Base-by-base conservation (phyloP, 2,797 vertebrate species). In the Philypnodon macrostomus region DNA sequence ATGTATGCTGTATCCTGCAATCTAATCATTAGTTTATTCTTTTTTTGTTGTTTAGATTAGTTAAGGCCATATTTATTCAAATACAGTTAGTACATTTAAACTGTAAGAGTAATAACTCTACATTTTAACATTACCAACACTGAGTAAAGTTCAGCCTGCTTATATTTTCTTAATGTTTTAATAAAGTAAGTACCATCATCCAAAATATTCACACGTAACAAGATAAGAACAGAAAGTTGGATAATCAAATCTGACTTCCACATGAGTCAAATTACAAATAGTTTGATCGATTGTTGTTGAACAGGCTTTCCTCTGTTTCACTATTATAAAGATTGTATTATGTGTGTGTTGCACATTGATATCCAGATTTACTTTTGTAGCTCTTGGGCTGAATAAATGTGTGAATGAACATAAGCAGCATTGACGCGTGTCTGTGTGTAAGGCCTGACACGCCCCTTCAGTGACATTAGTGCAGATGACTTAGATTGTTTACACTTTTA, bases 401-500 rank as follows among this genome's bases (percentile, higher is more conserved):
- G 39, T 29, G 40, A 63, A 30, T 63, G 52, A 24, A 33, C 37
- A 69, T 53, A 58, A 47, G 61, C 67, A 75, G 72, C 68, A 67
- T 39, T 21, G 7, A n/a, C 51, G 42, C 2, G 65, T 66, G 46
- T 70, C 49, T 46, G 33, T 33, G 42, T 3, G 32, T 77, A 73
- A 77, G 70, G 71, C 59, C 70, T 14, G 54, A 61, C 53, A 1
- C 31, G 47, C 53, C 61, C 15, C 19, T 4, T n/a, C n/a, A 32
- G 40, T 53, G 67, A 70, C 72, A 77, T 58, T 58, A 79, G 78
- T 81, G 77, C 63, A 75, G 67, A 23, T 67, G 62, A 52, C 57
- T 50, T 39, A 44, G 66, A 73, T 70, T 47, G 58, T 60, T 80
- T 42, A 47, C 64, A 65, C 76, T 53, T 29, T 29, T 9, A 29